Base-by-base conservation (phyloP, 2,888 invertebrate species). In the Drosophila mulleri region DNA sequence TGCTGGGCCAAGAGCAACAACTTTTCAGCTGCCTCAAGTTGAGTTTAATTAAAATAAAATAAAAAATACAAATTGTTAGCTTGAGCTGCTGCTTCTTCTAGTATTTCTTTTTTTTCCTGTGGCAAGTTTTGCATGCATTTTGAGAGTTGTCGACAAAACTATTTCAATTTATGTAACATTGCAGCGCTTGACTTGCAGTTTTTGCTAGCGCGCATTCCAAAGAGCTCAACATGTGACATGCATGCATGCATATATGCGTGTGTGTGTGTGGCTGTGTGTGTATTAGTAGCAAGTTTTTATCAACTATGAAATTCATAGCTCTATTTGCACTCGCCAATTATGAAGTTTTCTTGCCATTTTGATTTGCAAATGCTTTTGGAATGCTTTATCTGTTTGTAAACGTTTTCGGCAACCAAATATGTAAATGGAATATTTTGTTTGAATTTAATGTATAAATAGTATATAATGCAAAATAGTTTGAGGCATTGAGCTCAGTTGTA, bases 31-130 rank as follows among this genome's bases (percentile, higher is more conserved):
- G 47, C 32, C 66, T 58, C 77, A 77, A 85, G 82, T 87, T 87
- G 62, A 79, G 80, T 88, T 85, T 89, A 85, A 85, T 89, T 85
- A 86, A 86, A 26, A 50, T 86, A 79, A 86, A 68, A n/a, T n/a
- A 54, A 75, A 62, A 54, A 26, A 23, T 23, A 23, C 20, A 23
- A 26, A 26, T 26, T 74, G 71, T 72, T 68, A 72, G 14, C 37
- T 12, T 1, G 14, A 14, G 12, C 47, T 47, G 16, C 35, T 26
- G 5, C 61, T 23, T 3, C 44, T 12, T n/a, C 41, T 61, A 7
- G 1, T 47, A 16, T 35, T 18, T 5, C 42, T 23, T 9, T 26
- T 16, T 20, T 35, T 11, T 61, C 26, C 39, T 54, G 66, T 35
- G 47, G 72, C 66, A 87, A 84, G 80, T 87, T 83, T 74, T 53